These are phyloP conservation scores for Cepaea hortensis DNA, from an alignment of 2,888 invertebrate genomes.

Conservation along the genomic window DNA sequence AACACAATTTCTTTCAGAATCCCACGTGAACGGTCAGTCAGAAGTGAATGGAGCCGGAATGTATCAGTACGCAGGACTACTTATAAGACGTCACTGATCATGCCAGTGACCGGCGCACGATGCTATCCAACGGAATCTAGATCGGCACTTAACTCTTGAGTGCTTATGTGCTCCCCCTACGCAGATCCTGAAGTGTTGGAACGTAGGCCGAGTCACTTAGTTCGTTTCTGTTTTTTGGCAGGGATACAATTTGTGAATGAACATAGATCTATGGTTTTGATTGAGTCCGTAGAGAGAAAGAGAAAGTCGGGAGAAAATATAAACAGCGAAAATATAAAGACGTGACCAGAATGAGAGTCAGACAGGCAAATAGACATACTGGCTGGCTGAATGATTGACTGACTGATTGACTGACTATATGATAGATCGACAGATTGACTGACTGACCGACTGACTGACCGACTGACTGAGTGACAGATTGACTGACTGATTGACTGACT, in stretches of 20 bases:
- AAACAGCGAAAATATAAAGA: neutral
- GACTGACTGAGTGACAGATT: no score
- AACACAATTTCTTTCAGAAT: neutral
- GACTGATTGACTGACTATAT: no score
- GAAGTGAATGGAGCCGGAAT: neutral
- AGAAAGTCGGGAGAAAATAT: neutral
- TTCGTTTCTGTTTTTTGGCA: neutral
- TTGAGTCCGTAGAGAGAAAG: neutral
- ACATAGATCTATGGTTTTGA: neutral
- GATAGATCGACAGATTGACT: no score
- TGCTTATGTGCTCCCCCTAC: conserved; percentile 20
- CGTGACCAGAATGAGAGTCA: neutral
- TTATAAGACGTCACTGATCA: neutral
- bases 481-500: no score
- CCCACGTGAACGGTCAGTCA: neutral
- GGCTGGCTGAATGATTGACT: no score
- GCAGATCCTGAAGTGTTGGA: conserved; percentile 9
- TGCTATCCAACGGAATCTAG: neutral
- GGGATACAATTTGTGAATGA: neutral
- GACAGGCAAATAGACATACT: neutral
- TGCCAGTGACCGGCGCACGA: no score
- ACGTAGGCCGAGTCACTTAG: neutral
- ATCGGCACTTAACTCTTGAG: neutral
- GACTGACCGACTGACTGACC: no score
- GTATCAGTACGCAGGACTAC: neutral